Evolutionary conservation across 2,888 invertebrate genomes (phyloP).

Genomic region (Caradrina clavipalpis): DNA sequence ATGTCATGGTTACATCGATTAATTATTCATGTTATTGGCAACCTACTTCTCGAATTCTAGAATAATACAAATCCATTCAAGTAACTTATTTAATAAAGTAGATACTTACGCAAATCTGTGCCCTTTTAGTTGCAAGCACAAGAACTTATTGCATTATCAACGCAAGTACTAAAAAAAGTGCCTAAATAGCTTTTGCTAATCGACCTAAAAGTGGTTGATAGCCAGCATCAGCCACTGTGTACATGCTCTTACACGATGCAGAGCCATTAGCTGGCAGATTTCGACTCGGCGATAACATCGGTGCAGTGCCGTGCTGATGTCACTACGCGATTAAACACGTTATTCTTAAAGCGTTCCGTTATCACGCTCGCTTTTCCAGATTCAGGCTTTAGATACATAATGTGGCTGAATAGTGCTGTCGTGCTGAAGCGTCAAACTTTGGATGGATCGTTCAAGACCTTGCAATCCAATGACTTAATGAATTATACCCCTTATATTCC

Average conservation of each 20-base stretch:
- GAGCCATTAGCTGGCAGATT: constrained; percentile 35
- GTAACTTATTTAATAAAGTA: not conserved
- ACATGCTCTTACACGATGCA: constrained; percentile 16
- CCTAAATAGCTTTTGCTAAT: not conserved
- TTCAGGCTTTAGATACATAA: not conserved
- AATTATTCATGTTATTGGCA: not conserved
- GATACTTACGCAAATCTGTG: no score
- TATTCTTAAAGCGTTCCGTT: constrained; percentile 12
- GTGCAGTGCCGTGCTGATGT: constrained; percentile 28
- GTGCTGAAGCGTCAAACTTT: not conserved
- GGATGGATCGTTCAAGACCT: not conserved
- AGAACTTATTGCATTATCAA: not conserved
- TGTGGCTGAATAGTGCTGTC: no score
- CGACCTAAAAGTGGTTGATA: no score
- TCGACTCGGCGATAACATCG: constrained; percentile 36
- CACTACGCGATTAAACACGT: constrained; percentile 49
- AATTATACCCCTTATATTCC: not conserved
- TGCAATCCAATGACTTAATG: not conserved
- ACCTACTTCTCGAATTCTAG: not conserved
- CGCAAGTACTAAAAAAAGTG: not conserved
- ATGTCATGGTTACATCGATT: constrained; percentile 6
- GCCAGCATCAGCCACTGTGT: constrained; percentile 13
- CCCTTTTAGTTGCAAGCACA: no score
- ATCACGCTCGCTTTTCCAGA: constrained; percentile 1
- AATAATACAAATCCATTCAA: not conserved